Evolutionary conservation across 1,140 invertebrate species (phyloP), one percentile per base, ranked within the genome.

Genomic region (Drosophila seguyi): DNA sequence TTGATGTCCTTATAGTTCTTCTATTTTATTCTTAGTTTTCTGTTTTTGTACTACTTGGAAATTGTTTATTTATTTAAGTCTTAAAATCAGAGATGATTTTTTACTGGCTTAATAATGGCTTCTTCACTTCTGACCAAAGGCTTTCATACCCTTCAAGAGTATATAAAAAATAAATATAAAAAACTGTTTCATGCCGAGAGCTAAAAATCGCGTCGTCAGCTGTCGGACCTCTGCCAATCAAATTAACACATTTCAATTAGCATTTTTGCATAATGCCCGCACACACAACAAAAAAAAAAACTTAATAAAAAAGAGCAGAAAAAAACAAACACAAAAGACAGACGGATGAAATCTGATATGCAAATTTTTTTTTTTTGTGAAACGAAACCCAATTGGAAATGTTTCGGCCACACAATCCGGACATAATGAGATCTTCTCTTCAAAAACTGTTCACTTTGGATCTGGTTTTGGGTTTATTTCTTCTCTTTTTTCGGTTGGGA

Each of bases 161-260:
- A 29, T 48, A 13, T 16, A 47, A 47, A 39, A 62, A 20, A 44
- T 5, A 29, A 22, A 14, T 13, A n/a, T 7, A 13, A 22, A 57
- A 79, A 50, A 31, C 55, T 20, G 31, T 44, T 66, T 38, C 29
- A 47, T 52, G 22, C 6, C 44, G 60, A 66, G 18, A 59, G 47
- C 62, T 34, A 62, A 75, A 75, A 77, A 47, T 60, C 72, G 65
- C 52, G 66, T 62, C 39, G 50, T 78, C 65, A 71, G 63, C 61
- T 65, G 55, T 72, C 71, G 67, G 67, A 47, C 41, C 69, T 60
- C 84, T 87, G 84, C 84, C 84, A 87, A 87, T 84, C 85, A 87
- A 87, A 87, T 87, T 87, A 87, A 87, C 85, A 87, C 84, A 87
- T 88, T 80, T 83, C 67, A 80, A 90, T 87, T 90, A 88, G 68